Evolutionary conservation across 2,113 vertebrate species (phyloP).

Genomic region (Notothenia rossii): DNA sequence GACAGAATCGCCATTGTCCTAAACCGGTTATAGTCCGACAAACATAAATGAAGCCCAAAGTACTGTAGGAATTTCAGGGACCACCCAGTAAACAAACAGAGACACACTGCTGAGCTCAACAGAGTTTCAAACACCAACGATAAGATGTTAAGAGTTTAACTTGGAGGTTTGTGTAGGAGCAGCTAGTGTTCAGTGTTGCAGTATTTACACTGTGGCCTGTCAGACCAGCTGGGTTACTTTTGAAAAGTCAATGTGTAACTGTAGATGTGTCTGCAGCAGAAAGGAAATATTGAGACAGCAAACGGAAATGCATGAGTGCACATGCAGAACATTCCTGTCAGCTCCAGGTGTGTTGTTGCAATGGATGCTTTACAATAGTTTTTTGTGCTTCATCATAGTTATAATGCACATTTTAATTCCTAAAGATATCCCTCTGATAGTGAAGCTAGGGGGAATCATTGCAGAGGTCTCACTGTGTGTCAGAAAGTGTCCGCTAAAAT

Average conservation of each 20-base stretch:
- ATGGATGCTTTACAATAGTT: slow-evolving; percentile 25
- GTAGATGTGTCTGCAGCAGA: slow-evolving; percentile 36
- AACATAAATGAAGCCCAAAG: slow-evolving; percentile 66
- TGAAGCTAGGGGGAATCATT: neutral
- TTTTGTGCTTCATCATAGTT: slow-evolving; percentile 12
- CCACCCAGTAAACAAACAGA: slow-evolving; percentile 77
- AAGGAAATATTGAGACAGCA: slow-evolving; percentile 13
- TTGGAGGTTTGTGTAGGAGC: slow-evolving; percentile 22
- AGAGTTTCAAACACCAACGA: slow-evolving; percentile 19
- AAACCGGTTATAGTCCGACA: slow-evolving; percentile 74
- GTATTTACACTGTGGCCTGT: slow-evolving; percentile 59
- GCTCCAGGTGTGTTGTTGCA: slow-evolving; percentile 36
- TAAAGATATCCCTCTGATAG: neutral
- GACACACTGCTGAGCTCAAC: neutral
- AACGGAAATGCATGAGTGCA: slow-evolving; percentile 3
- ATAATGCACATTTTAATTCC: neutral
- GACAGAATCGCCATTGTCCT: slow-evolving; percentile 79
- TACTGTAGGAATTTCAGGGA: slow-evolving; percentile 72
- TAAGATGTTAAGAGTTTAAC: slow-evolving; percentile 16
- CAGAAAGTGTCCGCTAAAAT: slow-evolving; percentile 34
- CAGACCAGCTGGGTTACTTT: slow-evolving; percentile 52
- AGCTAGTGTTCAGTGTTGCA: neutral
- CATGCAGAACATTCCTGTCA: slow-evolving; percentile 37
- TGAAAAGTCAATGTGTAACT: slow-evolving; percentile 28
- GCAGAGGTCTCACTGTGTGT: slow-evolving; percentile 11